Percentiles rank a stretch among this genome's conserved stretches.
phyloP scores from a whole-genome alignment of 1,140 invertebrate species.

The Drosophila tristis region DNA sequence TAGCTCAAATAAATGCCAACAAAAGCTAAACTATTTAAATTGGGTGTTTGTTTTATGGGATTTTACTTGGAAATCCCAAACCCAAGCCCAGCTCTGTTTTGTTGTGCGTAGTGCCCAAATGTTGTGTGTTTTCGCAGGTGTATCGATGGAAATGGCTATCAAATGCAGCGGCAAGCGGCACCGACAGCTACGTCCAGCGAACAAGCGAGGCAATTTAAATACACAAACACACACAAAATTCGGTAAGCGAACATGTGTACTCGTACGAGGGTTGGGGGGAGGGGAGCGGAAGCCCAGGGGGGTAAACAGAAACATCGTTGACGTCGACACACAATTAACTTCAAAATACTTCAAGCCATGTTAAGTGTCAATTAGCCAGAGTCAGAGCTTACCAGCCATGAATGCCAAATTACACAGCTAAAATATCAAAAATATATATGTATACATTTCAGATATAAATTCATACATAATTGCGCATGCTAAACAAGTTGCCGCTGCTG shows the following conservation, averaged over 20 bases:
- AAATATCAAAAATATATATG: slow-evolving; percentile 58
- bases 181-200: slow-evolving; percentile 36
- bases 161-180: slow-evolving; percentile 51
- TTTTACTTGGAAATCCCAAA: not conserved
- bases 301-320: slow-evolving; percentile 36
- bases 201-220: slow-evolving; percentile 77
- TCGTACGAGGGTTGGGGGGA: slow-evolving; percentile 20
- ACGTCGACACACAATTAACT: slow-evolving; percentile 79
- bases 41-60: too few species aligned
- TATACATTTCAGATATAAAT: slow-evolving; percentile 48
- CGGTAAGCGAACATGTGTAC: slow-evolving; percentile 51
- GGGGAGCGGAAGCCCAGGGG: not conserved
- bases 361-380: slow-evolving; percentile 78
- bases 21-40: too few species aligned
- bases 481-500: slow-evolving; percentile 42
- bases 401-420: slow-evolving; percentile 56
- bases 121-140: slow-evolving; percentile 53
- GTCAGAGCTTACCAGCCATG: slow-evolving; percentile 60
- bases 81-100: not conserved
- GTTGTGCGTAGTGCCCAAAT: not conserved
- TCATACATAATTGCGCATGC: slow-evolving; percentile 53
- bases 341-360: slow-evolving; percentile 76
- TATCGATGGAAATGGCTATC: slow-evolving; percentile 64
- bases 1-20: too few species aligned
- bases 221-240: slow-evolving; percentile 62